A percentile compares a stretch with the other conserved stretches of the same genome.
Conservation (phyloP, 2,797 vertebrate species). For the Esox masquinongy region DNA sequence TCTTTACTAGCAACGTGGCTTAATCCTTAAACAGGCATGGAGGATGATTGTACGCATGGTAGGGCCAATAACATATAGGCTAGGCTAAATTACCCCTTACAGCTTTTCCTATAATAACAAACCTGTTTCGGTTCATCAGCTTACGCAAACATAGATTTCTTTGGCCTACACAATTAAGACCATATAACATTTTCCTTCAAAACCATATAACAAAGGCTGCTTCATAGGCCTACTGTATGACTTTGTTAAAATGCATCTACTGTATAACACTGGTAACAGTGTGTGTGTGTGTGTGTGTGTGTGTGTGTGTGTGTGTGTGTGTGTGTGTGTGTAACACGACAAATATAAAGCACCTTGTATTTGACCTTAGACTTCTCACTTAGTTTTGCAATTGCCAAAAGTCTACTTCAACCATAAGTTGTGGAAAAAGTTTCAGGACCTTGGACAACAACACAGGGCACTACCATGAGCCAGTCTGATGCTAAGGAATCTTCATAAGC, state of each 20-base stretch:
- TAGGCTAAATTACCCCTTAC: background rate
- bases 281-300: too few species aligned
- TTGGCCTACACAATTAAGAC: background rate
- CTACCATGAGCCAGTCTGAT: background rate
- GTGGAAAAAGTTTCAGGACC: conserved; percentile 30
- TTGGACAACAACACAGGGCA: conserved; percentile 16
- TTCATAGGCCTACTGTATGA: background rate
- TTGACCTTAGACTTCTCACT: too few species aligned
- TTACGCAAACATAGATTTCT: background rate
- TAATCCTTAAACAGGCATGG: background rate
- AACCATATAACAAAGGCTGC: too few species aligned
- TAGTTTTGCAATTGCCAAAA: background rate
- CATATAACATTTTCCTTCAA: background rate
- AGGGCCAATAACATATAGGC: conserved; percentile 1
- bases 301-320: too few species aligned
- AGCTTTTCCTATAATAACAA: background rate
- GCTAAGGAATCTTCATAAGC: too few species aligned
- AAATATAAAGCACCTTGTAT: too few species aligned
- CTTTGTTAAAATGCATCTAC: background rate
- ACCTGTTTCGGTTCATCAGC: background rate
- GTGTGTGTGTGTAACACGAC: too few species aligned
- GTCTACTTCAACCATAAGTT: background rate
- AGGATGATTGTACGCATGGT: background rate
- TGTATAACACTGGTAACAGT: too few species aligned
- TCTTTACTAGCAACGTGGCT: background rate